Base-by-base conservation (phyloP, 2,888 invertebrate species). In the Melanchra persicariae region DNA sequence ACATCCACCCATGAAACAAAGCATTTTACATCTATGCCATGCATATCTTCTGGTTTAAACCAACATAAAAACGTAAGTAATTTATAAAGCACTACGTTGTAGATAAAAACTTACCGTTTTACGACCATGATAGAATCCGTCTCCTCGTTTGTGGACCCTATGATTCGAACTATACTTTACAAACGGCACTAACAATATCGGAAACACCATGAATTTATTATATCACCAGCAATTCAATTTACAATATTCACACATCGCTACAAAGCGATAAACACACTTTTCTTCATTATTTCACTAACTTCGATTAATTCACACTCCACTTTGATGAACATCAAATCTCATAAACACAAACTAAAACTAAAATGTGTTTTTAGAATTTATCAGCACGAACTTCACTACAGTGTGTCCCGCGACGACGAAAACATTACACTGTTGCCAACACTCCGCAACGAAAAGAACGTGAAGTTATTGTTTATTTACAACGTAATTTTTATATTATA, bases 41-140 rank as follows among this genome's bases (percentile, higher is more conserved):
- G 34, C 30, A 37, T 40, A 62, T 17, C 47, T 63, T 52, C 49
- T 51, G 37, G 54, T 40, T 55, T 61, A 47, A 45, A 72, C 49
- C 69, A 51, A 62, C 24, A 45, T 22, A 22, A 43, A 34, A 17
- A 55, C 17, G 37, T 71, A 37, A 37, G 37, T 71, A 37, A 37
- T 47, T 15, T 22, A 49, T 62, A 70, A 83, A 67, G 60, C 63
- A 87, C 83, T 83, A 87, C 85, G 87, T 87, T 87, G 82, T 76
- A 82, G 57, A 83, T 73, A 82, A 87, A 83, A 88, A 93, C 96
- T 94, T 90, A 96, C 96, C 95, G 96, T 96, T 96, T 96, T 94
- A 96, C 96, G 95, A 96, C 96, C 96, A 96, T 96, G 95, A 93
- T 96, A 95, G 95, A 95, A 95, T 95, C 96, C 96, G 96, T 96